Evolutionary conservation across 2,113 vertebrate genomes (phyloP).

Genomic region (Triplophysa tibetana): DNA sequence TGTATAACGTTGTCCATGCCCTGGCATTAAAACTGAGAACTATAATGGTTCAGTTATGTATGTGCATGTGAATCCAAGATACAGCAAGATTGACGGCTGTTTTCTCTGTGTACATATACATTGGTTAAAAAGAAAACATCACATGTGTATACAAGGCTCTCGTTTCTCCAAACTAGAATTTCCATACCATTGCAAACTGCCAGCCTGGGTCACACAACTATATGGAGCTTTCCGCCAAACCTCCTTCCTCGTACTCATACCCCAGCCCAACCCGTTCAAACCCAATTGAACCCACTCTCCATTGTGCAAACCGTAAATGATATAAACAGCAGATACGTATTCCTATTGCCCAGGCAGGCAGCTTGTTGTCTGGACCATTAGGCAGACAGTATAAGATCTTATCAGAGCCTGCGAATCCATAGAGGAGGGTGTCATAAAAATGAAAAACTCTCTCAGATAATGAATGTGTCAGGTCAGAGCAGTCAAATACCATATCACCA

Average conservation of each 20-base stretch:
- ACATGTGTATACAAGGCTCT: background rate
- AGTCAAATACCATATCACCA: constrained; percentile 41
- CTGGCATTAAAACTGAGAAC: background rate
- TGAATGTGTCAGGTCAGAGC: constrained; percentile 44
- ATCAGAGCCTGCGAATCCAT: constrained; percentile 13
- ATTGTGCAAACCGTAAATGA: constrained; percentile 26
- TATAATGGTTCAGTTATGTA: background rate
- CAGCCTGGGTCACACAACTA: constrained; percentile 32
- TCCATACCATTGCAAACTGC: constrained; percentile 17
- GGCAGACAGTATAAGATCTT: constrained; percentile 27
- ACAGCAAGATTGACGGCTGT: background rate
- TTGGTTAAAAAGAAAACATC: background rate
- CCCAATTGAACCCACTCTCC: constrained; percentile 19
- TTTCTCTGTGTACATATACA: constrained; percentile 18
- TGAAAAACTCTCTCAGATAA: constrained; percentile 38
- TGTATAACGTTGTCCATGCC: background rate
- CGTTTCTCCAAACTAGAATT: constrained; percentile 17
- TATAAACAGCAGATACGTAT: constrained; percentile 24
- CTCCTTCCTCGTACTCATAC: background rate
- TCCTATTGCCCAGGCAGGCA: constrained; percentile 9
- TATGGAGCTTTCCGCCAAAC: background rate
- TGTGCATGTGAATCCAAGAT: constrained; percentile 22
- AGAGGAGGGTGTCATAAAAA: constrained; percentile 41
- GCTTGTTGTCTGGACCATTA: constrained; percentile 19
- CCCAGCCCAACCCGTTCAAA: constrained; percentile 15